Evolutionary conservation across 2,888 invertebrate species (phyloP).

Genomic region (Pseudoips prasinana): DNA sequence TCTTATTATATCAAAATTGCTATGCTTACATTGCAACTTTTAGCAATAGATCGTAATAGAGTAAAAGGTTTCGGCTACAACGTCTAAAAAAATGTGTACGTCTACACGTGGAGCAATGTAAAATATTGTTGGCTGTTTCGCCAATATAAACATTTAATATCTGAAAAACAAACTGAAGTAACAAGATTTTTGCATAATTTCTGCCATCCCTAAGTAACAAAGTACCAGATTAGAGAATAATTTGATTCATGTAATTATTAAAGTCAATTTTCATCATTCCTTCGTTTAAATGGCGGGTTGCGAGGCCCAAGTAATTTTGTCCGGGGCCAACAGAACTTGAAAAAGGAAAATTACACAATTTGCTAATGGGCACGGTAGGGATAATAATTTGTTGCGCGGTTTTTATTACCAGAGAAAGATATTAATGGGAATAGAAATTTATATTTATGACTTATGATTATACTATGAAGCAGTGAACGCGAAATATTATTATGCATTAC

Average conservation of each 20-base stretch:
- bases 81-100: no score
- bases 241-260: slow-evolving; percentile 59
- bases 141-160: no score
- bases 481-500: background rate
- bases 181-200: no score
- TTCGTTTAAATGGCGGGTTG: slow-evolving; percentile 63
- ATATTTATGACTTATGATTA: slow-evolving; percentile 35
- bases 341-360: slow-evolving; percentile 79
- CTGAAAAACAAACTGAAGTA: no score
- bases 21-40: no score
- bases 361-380: slow-evolving; percentile 67
- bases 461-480: background rate
- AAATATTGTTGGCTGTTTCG: no score
- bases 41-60: no score
- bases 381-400: slow-evolving; percentile 67
- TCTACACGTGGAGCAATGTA: no score
- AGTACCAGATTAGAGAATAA: slow-evolving; percentile 40
- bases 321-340: slow-evolving; percentile 67
- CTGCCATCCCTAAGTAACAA: no score
- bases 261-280: slow-evolving; percentile 70
- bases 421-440: slow-evolving; percentile 55
- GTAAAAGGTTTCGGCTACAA: no score
- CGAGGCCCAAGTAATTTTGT: slow-evolving; percentile 70
- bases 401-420: slow-evolving; percentile 57
- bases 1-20: no score